Percentiles rank a stretch among this genome's conserved stretches.
Conservation (phyloP, 2,888 invertebrate genomes). For the Tiliacea citrago region DNA sequence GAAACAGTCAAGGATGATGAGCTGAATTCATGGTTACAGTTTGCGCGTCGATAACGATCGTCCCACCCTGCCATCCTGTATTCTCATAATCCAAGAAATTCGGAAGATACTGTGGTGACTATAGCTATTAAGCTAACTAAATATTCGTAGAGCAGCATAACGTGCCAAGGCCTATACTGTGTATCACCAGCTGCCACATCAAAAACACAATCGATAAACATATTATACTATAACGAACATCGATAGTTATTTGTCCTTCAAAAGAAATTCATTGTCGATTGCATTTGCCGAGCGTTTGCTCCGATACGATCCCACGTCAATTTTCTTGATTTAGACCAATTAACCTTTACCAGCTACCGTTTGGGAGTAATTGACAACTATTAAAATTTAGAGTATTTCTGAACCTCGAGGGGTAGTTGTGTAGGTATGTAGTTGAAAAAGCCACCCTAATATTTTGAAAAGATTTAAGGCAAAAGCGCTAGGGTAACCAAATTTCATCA, state of each 20-base stretch:
- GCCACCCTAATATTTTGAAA: neutral
- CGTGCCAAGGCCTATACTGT: conserved; percentile 32
- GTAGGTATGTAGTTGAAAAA: neutral
- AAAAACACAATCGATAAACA: conserved; percentile 32
- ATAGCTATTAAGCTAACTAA: neutral
- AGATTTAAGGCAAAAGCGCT: neutral
- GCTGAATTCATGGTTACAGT: no score
- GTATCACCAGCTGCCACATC: conserved; percentile 21
- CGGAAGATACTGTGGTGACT: neutral
- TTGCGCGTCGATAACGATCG: no score
- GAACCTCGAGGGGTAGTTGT: neutral
- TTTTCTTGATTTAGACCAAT: conserved; percentile 54
- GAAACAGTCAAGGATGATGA: no score
- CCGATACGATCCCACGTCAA: conserved; percentile 46
- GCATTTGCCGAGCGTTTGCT: conserved; percentile 14
- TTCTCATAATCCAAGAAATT: neutral
- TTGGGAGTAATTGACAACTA: conserved; percentile 26
- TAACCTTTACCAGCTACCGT: conserved; percentile 56
- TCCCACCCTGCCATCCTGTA: no score
- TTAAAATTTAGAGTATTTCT: conserved; percentile 13
- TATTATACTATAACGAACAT: conserved; percentile 14
- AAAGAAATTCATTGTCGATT: conserved; percentile 31
- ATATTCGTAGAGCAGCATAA: conserved; percentile 4
- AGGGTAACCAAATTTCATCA: neutral
- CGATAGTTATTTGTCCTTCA: conserved; percentile 36